Evolutionary conservation across 2,888 invertebrate species (phyloP), one percentile per base, ranked within the genome.

Genomic region (Gymnocheta viridis): DNA sequence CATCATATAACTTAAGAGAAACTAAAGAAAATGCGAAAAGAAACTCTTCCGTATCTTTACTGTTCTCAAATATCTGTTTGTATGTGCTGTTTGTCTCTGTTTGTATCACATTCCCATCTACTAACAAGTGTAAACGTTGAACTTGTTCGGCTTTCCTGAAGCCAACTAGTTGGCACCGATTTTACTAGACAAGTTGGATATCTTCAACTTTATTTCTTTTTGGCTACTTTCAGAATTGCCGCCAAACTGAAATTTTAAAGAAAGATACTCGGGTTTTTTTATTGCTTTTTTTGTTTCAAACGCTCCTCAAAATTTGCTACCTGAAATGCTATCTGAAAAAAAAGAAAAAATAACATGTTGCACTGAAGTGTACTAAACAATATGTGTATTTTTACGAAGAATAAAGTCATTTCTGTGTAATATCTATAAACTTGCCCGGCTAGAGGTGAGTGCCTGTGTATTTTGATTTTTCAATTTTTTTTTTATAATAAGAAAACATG

Each of bases 171-270:
- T n/a, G n/a, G n/a, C n/a, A n/a, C n/a, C n/a, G n/a, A n/a, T n/a
- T n/a, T n/a, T n/a, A n/a, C n/a, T n/a, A n/a, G 22, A 49, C 7
- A 49, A 49, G 49, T 49, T 49, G 49, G 49, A 24, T 51, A 24
- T 51, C 24, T 24, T 51, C 51, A 51, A 12, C 12, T 51, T 22
- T 58, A 58, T 58, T 58, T 58, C 58, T 32, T 17, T 35, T 32
- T 58, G 35, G 58, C 35, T 58, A 19, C 32, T 58, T 58, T 58
- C 35, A 58, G 58, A 35, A 35, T 35, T 35, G 32, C n/a, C 58
- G 19, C 58, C 58, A 32, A 58, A 58, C 9, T 58, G 35, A 58
- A 58, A 58, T 58, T 17, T 35, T 58, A 19, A 58, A 35, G 32
- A 58, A 58, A 58, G 58, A 54, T 54, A 54, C 5, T 51, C 41